Percentiles rank a stretch among this genome's conserved stretches.
phyloP scores from a whole-genome alignment of 30 jellyfish, hydroid and myxozoan genomes.

The Chrysaora quinquecirrha region DNA sequence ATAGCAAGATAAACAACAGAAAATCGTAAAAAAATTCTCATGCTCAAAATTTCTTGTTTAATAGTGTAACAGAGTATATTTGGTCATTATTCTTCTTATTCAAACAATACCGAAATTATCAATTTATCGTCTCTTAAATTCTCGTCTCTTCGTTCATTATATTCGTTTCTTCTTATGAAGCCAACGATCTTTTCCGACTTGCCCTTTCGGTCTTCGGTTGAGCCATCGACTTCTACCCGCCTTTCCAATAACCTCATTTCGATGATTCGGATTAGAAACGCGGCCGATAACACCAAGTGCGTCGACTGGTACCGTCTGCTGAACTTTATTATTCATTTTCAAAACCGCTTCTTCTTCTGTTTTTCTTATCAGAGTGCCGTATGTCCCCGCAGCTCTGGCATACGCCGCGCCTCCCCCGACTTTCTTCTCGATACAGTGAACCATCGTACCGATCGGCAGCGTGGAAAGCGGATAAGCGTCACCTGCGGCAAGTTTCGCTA shows the following conservation, averaged over 20 bases:
- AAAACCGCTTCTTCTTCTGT: constrained; percentile 55
- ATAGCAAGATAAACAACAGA: no score
- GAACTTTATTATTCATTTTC: constrained; percentile 62
- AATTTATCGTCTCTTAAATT: no score
- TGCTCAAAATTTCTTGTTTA: no score
- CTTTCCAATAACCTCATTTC: constrained; percentile 88
- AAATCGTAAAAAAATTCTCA: no score
- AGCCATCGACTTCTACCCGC: constrained; percentile 99
- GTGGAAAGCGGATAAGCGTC: constrained; percentile 96
- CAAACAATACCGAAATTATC: no score
- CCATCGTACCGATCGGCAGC: constrained; percentile 92
- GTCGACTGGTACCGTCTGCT: constrained; percentile 62
- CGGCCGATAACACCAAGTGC: constrained; percentile 95
- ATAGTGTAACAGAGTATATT: no score
- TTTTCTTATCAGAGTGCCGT: constrained; percentile 73
- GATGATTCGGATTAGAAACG: constrained; percentile 78
- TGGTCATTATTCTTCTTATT: no score
- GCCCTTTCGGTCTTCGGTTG: constrained; percentile 95
- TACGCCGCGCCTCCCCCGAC: constrained; percentile 94
- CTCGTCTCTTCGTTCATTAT: no score
- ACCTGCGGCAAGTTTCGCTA: constrained; percentile 86
- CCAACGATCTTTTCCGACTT: constrained; percentile 96
- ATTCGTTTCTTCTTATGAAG: constrained; percentile 83
- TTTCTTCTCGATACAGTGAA: constrained; percentile 77
- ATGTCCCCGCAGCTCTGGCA: constrained; percentile 96